Percentiles rank a stretch among this genome's conserved stretches.
These are phyloP conservation scores for Theodoxus fluviatilis DNA, from an alignment of 2,888 invertebrate genomes.

Conservation along the genomic window DNA sequence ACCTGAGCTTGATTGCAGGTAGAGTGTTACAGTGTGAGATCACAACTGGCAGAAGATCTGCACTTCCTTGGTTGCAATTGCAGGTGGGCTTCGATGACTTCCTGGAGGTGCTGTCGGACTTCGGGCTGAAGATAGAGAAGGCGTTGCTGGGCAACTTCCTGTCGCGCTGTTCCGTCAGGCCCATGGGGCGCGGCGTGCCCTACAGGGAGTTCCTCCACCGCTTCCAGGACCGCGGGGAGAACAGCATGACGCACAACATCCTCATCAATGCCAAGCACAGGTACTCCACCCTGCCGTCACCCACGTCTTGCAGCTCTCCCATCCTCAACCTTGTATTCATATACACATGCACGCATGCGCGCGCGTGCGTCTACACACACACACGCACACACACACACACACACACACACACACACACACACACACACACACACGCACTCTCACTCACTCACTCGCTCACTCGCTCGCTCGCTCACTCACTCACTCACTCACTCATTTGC, in stretches of 20 bases:
- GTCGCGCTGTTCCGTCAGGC: conserved; percentile 57
- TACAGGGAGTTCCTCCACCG: conserved; percentile 64
- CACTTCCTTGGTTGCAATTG: no score
- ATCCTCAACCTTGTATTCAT: neutral
- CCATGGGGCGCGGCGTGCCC: conserved; percentile 54
- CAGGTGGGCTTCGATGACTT: conserved; percentile 59
- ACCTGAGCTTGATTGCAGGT: no score
- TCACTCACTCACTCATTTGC: no score
- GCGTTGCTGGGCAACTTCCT: conserved; percentile 61
- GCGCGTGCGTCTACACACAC: no score
- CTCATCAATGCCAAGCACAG: conserved; percentile 62
- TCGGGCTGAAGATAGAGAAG: conserved; percentile 59
- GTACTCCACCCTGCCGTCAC: conserved; percentile 47
- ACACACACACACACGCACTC: neutral
- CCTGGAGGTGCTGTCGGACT: conserved; percentile 51
- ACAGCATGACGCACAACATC: conserved; percentile 63
- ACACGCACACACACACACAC: conserved; percentile 5
- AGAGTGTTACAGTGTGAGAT: no score
- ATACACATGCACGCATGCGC: no score
- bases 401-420: conserved; percentile 11
- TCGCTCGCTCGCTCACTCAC: no score
- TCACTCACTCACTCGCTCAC: neutral
- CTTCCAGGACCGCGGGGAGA: conserved; percentile 64
- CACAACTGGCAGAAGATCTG: no score
- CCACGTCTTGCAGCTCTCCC: neutral